Conservation (phyloP, 1,140 invertebrate genomes). For the Panagrolaimus sp. region DNA sequence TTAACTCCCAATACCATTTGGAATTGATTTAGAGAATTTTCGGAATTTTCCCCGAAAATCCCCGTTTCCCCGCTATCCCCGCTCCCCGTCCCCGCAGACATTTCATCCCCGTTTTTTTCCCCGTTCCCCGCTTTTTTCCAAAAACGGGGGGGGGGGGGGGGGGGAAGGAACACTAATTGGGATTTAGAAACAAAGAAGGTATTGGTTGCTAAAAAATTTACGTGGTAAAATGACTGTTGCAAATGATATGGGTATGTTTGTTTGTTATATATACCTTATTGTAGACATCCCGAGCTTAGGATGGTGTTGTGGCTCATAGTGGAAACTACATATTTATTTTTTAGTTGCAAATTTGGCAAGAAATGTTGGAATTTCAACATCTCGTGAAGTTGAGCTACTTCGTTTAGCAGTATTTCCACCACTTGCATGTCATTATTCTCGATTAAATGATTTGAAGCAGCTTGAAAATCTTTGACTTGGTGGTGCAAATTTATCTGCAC, state of each 20-base stretch:
- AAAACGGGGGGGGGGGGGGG: no score
- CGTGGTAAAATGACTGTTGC: slow-evolving; percentile 68
- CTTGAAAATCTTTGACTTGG: slow-evolving; percentile 61
- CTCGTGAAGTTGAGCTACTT: no score
- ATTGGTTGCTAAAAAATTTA: slow-evolving; percentile 74
- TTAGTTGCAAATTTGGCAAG: no score
- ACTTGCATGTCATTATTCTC: slow-evolving; percentile 70
- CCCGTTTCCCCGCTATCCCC: no score
- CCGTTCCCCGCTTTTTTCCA: no score
- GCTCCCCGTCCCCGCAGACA: no score
- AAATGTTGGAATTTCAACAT: no score
- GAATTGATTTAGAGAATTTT: no score
- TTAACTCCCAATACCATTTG: no score
- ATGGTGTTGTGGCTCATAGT: not conserved
- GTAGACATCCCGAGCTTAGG: not conserved
- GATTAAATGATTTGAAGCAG: slow-evolving; percentile 64
- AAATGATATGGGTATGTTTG: slow-evolving; percentile 66
- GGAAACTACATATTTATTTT: slow-evolving; percentile 32
- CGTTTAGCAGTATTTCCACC: slow-evolving; percentile 72
- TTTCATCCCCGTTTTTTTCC: no score
- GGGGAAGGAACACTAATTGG: no score
- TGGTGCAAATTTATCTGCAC: slow-evolving; percentile 70
- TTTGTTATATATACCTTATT: slow-evolving; percentile 69
- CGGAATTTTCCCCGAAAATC: no score
- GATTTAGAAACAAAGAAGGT: slow-evolving; percentile 67